Base-by-base conservation (phyloP, 1,140 invertebrate genomes). In the Calosoma granatense region DNA sequence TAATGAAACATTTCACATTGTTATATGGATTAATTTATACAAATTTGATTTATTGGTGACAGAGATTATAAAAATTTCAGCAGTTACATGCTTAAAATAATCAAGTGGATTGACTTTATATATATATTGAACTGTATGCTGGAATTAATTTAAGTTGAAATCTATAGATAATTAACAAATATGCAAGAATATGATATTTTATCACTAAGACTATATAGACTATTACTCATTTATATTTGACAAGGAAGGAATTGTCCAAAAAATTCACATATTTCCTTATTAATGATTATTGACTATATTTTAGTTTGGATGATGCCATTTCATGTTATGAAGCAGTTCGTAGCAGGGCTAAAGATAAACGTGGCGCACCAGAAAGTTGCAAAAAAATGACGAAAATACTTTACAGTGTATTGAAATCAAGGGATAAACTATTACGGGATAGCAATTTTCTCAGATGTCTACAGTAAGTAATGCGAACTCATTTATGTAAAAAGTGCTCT, bases 371-470 rank as follows among this genome's bases (percentile, higher is more conserved):
- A 52, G 67, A 61, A 39, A 67, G 66, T 21, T 74, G 72, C 51
- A 64, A 66, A 30, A 72, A 74, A 51, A 73, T 72, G 22, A 67
- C 72, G 4, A 73, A 70, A 59, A 56, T 72, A 15, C 69, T 70
- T 23, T 74, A 72, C 56, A 69, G 73, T 43, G 70, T 71, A 58
- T 65, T 75, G 0, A 75, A 75, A 64, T 57, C 73, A 0, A 67
- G 74, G 65, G 71, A 67, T 54, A 74, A 68, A 64, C 69, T 74
- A 30, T 56, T 75, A 14, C 59, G 65, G 26, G 72, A 74, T 59
- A 58, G 71, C 20, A 64, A 69, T 11, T 64, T 69, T 56, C 72
- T 74, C 57, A 65, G 65, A 22, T 72, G 72, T 60, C 56, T 71
- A 30, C 64, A 73, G 51, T 53, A 53, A 20, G 51, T 53, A 53